These are phyloP conservation scores for Triops longicaudatus DNA, from an alignment of 1,140 invertebrate genomes.

Conservation along the genomic window DNA sequence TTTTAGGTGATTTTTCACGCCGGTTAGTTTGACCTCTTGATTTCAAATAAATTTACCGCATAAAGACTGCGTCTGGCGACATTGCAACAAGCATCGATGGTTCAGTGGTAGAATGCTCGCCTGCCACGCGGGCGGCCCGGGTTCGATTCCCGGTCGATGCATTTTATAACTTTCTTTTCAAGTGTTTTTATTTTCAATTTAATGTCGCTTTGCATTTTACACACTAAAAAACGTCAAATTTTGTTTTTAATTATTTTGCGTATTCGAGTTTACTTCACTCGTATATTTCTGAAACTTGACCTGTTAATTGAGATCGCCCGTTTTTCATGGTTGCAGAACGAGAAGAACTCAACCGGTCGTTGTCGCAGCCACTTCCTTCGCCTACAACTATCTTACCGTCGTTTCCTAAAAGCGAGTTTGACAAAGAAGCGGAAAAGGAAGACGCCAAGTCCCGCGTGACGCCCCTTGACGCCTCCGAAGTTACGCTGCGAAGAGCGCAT, in stretches of 20 bases:
- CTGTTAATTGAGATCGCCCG: neutral
- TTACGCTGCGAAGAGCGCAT: constrained; percentile 63
- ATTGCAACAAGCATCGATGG: constrained; percentile 60
- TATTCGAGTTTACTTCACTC: too few relatives aligned
- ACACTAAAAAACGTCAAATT: too few relatives aligned
- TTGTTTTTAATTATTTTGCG: too few relatives aligned
- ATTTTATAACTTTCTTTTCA: constrained; percentile 42
- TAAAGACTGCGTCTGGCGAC: too few relatives aligned
- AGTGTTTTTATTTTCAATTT: constrained; percentile 10
- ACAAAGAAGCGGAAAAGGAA: neutral
- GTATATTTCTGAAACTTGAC: neutral
- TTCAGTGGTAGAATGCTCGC: constrained; percentile 90
- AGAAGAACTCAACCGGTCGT: constrained; percentile 21
- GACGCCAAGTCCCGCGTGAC: constrained; percentile 20
- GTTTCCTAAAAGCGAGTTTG: neutral
- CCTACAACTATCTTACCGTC: constrained; percentile 10
- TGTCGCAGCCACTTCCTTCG: constrained; percentile 19
- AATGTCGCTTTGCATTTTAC: too few relatives aligned
- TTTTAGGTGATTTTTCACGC: too few relatives aligned
- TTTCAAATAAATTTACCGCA: too few relatives aligned
- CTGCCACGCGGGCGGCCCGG: constrained; percentile 83
- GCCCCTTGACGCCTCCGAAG: constrained; percentile 37
- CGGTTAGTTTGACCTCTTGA: too few relatives aligned
- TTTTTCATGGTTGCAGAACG: neutral
- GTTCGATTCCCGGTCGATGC: constrained; percentile 80